Conservation (phyloP, 1,140 invertebrate genomes). For the Medauroidea extradentata region DNA sequence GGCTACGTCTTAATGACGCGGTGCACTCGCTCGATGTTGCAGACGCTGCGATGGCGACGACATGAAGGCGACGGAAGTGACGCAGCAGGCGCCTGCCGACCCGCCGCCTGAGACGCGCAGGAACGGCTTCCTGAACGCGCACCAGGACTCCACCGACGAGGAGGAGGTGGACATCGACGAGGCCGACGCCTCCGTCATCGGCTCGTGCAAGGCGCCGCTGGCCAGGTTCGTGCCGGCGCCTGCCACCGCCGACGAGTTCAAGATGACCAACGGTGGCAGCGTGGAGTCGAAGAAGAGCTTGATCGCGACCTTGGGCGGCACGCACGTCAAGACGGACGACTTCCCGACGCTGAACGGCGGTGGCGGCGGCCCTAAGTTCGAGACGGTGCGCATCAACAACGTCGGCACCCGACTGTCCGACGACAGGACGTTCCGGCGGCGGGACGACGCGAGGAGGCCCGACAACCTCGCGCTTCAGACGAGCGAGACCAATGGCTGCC, state of each 20-base stretch:
- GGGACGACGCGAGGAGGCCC: too few species aligned
- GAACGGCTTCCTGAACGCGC: constrained; percentile 30
- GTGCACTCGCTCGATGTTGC: too few species aligned
- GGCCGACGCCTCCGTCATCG: constrained; percentile 29
- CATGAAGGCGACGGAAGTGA: constrained; percentile 37
- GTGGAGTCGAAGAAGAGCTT: constrained; percentile 42
- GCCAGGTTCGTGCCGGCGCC: constrained; percentile 34
- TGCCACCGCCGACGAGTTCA: constrained; percentile 28
- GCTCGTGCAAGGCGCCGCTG: constrained; percentile 40
- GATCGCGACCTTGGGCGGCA: constrained; percentile 40
- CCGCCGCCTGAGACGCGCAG: not conserved
- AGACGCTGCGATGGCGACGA: not conserved
- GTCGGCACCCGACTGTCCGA: too few species aligned
- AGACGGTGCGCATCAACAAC: too few species aligned
- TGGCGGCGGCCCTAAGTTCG: too few species aligned
- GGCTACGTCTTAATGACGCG: too few species aligned
- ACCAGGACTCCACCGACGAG: constrained; percentile 52
- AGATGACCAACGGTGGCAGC: constrained; percentile 28
- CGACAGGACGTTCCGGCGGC: too few species aligned
- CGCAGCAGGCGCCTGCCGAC: constrained; percentile 23
- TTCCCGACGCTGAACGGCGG: too few species aligned
- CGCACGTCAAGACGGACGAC: constrained; percentile 28
- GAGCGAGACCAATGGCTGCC: too few species aligned
- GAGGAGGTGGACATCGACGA: constrained; percentile 49
- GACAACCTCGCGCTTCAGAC: too few species aligned